These are phyloP conservation scores for Meles meles DNA, from an alignment of 2,113 vertebrate genomes.

Conservation along the genomic window DNA sequence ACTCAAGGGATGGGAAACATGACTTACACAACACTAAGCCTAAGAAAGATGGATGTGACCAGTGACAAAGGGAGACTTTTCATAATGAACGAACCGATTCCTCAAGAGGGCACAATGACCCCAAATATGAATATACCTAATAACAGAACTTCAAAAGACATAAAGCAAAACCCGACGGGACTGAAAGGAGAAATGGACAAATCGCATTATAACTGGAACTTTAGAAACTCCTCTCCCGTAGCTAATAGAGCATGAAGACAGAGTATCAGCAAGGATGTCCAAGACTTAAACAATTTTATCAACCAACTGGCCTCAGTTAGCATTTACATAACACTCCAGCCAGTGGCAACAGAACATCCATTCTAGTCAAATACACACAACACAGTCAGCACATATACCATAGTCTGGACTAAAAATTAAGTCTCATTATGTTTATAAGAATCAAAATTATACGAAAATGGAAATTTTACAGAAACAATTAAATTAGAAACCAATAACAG, in stretches of 20 bases:
- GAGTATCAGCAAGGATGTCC: accelerated
- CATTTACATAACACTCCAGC: neutral
- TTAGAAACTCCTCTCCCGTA: neutral
- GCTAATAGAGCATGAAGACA: no score
- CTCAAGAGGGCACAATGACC: no score
- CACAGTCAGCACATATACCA: no score
- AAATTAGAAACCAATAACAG: neutral
- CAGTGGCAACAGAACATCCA: no score
- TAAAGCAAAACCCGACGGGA: neutral
- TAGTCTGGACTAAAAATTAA: accelerated
- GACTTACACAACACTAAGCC: no score
- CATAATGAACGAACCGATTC: accelerated
- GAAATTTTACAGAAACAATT: neutral
- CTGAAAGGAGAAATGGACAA: no score
- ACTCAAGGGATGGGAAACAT: neutral
- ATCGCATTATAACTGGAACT: neutral
- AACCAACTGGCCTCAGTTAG: no score
- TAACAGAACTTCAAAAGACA: neutral
- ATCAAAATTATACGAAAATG: neutral
- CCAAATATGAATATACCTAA: no score
- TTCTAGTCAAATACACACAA: neutral
- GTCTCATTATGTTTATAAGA: neutral
- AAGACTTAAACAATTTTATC: accelerated
- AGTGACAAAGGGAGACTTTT: neutral
- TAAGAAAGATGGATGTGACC: neutral